Percentiles rank a stretch among this genome's conserved stretches.
phyloP scores from a whole-genome alignment of 2,113 vertebrate genomes.

The Zeus faber region DNA sequence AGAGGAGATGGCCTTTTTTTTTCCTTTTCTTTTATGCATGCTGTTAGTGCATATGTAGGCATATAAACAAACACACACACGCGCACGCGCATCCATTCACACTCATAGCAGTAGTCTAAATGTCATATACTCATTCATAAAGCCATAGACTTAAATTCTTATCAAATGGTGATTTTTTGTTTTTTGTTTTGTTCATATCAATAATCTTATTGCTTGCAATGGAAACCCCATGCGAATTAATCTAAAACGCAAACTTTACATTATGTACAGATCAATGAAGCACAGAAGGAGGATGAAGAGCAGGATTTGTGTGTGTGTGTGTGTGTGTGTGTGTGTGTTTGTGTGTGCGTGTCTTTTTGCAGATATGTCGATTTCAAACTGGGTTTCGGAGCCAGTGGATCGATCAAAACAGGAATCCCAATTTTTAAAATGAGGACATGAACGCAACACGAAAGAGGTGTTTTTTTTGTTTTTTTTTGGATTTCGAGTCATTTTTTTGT shows the following conservation, averaged over 20 bases:
- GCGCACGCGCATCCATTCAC: constrained; percentile 54
- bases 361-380: no score
- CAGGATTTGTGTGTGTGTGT: neutral
- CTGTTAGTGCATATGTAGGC: constrained; percentile 70
- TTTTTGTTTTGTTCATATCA: constrained; percentile 41
- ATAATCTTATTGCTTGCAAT: constrained; percentile 73
- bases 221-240: constrained; percentile 72
- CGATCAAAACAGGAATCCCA: no score
- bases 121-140: constrained; percentile 65
- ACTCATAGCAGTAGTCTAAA: constrained; percentile 53
- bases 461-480: no score
- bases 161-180: constrained; percentile 52
- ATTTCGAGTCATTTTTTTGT: no score
- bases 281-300: constrained; percentile 11
- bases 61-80: constrained; percentile 63
- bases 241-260: constrained; percentile 68
- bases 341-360: constrained; percentile 5
- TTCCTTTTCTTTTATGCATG: constrained; percentile 64
- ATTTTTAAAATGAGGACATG: no score
- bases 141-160: constrained; percentile 58
- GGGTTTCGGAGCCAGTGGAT: no score
- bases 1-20: constrained; percentile 29
- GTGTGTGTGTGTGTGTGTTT: constrained; percentile 2
- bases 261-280: constrained; percentile 63
- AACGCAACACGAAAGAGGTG: no score